Conservation (phyloP, 2,888 invertebrate species). For the Abscondita cerata region DNA sequence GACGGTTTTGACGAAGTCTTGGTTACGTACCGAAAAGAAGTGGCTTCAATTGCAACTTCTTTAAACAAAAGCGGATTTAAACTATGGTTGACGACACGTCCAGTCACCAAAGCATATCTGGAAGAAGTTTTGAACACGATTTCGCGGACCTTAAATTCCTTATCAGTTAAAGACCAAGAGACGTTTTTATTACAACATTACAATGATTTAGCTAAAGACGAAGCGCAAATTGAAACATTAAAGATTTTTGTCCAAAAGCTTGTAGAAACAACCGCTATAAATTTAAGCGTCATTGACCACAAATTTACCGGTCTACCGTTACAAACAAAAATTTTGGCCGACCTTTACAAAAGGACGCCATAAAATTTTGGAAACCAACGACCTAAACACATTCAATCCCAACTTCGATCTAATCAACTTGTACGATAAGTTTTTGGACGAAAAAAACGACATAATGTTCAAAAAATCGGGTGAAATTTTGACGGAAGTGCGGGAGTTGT, state of each 20-base stretch:
- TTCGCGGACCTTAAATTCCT: neutral
- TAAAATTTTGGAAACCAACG: neutral
- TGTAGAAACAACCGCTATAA: no score
- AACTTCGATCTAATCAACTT: neutral
- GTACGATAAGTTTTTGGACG: neutral
- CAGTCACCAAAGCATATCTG: neutral
- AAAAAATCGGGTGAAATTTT: neutral
- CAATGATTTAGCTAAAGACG: no score
- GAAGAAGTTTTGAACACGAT: neutral
- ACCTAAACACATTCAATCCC: neutral
- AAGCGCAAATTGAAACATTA: no score
- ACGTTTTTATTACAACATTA: no score
- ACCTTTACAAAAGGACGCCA: neutral
- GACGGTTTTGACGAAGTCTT: constrained; percentile 1
- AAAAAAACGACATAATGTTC: constrained; percentile 6
- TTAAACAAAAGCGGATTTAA: neutral
- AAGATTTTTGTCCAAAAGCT: no score
- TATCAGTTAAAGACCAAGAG: neutral
- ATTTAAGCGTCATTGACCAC: no score
- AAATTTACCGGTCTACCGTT: neutral
- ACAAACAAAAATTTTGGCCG: neutral
- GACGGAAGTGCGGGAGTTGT: no score
- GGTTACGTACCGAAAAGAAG: neutral
- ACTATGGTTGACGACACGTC: neutral
- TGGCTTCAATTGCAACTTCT: neutral